phyloP scores from a whole-genome alignment of 2,113 vertebrate species.

The Phylloscopus trochiloides region DNA sequence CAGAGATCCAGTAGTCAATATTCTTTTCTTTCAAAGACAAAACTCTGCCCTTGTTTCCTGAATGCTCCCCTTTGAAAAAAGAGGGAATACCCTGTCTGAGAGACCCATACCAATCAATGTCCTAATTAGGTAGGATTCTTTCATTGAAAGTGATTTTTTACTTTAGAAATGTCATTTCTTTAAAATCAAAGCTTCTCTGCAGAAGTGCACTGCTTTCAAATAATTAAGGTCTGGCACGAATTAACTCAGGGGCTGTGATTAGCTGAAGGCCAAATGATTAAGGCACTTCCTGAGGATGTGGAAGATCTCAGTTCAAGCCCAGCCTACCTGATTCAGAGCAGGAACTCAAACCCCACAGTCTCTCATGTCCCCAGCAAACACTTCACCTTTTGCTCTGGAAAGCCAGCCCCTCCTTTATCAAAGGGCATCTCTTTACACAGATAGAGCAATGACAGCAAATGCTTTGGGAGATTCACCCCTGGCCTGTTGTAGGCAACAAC shows the following conservation, averaged over 20 bases:
- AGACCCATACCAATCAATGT: neutral
- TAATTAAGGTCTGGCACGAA: neutral
- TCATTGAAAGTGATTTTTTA: neutral
- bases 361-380: neutral
- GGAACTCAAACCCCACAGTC: neutral
- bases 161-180: constrained; percentile 20
- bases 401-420: neutral
- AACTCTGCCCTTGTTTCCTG: constrained; percentile 3
- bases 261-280: neutral
- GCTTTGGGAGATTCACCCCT: neutral
- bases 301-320: neutral
- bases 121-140: neutral
- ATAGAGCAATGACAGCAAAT: neutral
- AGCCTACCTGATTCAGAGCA: neutral
- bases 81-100: neutral
- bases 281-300: constrained; percentile 16
- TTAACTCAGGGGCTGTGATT: neutral
- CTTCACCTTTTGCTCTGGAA: neutral
- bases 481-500: neutral
- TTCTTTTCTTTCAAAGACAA: constrained; percentile 13
- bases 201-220: constrained; percentile 1
- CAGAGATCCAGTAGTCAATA: neutral
- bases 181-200: constrained; percentile 17
- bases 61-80: neutral
- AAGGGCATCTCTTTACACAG: neutral